These are phyloP conservation scores for Iguana delicatissima DNA, from an alignment of 2,797 vertebrate genomes.

Conservation along the genomic window DNA sequence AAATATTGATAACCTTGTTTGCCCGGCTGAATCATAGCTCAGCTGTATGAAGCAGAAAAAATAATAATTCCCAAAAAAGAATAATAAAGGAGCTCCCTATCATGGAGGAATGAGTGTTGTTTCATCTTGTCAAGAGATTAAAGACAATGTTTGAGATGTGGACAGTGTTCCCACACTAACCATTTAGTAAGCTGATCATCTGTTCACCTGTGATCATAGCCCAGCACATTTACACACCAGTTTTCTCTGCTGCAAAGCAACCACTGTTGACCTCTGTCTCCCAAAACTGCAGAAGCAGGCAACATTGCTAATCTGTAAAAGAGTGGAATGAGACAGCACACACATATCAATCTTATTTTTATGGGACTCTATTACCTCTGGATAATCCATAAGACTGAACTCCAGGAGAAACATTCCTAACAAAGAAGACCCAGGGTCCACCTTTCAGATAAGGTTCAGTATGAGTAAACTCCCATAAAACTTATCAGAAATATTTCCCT, in stretches of 20 bases:
- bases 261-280: neutral
- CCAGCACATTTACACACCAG: neutral
- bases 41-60: neutral
- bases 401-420: neutral
- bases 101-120: too few species aligned
- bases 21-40: neutral
- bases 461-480: neutral
- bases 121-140: neutral
- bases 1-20: neutral
- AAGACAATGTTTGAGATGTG: neutral
- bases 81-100: neutral
- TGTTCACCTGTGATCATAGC: neutral
- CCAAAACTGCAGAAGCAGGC: neutral
- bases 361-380: slow-evolving; percentile 1
- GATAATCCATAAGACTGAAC: neutral
- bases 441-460: neutral
- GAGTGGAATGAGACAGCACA: neutral
- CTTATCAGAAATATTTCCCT: neutral
- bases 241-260: neutral
- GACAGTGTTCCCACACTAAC: neutral
- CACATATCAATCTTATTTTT: slow-evolving; percentile 18
- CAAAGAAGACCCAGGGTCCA: neutral
- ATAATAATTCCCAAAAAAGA: neutral
- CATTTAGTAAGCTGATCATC: neutral
- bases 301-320: slow-evolving; percentile 21